A percentile compares a stretch with the other conserved stretches of the same genome.
Conservation (phyloP, 2,888 invertebrate species). For the Euclidia mi region DNA sequence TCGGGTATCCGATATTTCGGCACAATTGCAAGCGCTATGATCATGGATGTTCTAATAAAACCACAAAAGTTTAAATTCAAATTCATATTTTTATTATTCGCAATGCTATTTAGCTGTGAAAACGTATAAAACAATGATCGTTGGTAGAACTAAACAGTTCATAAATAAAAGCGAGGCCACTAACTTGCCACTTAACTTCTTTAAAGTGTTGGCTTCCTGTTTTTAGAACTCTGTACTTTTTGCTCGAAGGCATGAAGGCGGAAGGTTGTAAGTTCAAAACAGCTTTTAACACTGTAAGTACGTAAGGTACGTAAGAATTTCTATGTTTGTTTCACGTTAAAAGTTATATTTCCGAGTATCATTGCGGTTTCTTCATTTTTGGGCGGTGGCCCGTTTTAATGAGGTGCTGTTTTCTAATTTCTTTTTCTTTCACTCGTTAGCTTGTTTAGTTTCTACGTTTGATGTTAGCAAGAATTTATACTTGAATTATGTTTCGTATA, state of each 20-base stretch:
- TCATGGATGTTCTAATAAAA: no score
- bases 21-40: no score
- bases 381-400: slow-evolving; percentile 1
- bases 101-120: not conserved
- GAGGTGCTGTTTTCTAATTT: slow-evolving; percentile 1
- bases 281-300: slow-evolving; percentile 81
- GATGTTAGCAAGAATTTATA: no score
- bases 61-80: no score
- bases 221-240: slow-evolving; percentile 84
- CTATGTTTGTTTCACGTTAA: slow-evolving; percentile 40
- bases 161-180: slow-evolving; percentile 81
- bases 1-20: no score
- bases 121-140: slow-evolving; percentile 61
- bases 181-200: slow-evolving; percentile 88
- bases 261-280: slow-evolving; percentile 83
- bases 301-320: slow-evolving; percentile 45
- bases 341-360: slow-evolving; percentile 22
- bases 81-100: slow-evolving; percentile 18
- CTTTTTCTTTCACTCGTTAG: not conserved
- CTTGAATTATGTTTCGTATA: no score
- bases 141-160: slow-evolving; percentile 74
- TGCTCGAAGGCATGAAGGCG: slow-evolving; percentile 76
- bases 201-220: slow-evolving; percentile 87
- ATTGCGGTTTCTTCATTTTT: slow-evolving; percentile 21
- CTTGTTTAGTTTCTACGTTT: not conserved